A percentile compares a stretch with the other conserved stretches of the same genome.
These are phyloP conservation scores for Pelosia muscerda DNA, from an alignment of 2,888 invertebrate species.

Conservation along the genomic window DNA sequence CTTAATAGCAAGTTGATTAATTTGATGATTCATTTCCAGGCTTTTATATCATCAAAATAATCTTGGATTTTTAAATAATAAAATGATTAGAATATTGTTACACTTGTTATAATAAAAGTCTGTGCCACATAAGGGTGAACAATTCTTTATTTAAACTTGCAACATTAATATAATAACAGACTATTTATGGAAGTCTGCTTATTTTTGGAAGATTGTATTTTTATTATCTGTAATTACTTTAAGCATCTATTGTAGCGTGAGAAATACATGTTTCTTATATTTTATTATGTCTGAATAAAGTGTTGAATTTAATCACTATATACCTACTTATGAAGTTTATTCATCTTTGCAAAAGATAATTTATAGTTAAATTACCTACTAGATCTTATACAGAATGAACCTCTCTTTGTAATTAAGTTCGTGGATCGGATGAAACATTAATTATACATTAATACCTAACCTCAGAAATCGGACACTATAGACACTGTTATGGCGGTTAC, in stretches of 20 bases:
- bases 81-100: too few relatives aligned
- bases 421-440: too few relatives aligned
- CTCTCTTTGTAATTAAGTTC: too few relatives aligned
- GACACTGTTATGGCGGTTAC: not conserved
- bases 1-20: too few relatives aligned
- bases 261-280: not conserved
- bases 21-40: too few relatives aligned
- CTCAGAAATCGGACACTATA: too few relatives aligned
- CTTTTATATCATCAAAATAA: too few relatives aligned
- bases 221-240: constrained; percentile 6
- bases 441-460: too few relatives aligned
- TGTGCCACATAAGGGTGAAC: too few relatives aligned
- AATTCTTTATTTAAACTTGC: too few relatives aligned
- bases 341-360: not conserved
- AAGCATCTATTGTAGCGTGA: constrained; percentile 11
- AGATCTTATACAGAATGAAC: not conserved
- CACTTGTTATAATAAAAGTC: too few relatives aligned
- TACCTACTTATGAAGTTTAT: not conserved
- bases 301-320: not conserved
- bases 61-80: too few relatives aligned
- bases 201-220: not conserved
- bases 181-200: not conserved
- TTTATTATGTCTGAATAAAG: not conserved
- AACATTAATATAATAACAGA: not conserved
- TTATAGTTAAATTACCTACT: not conserved